A percentile compares a stretch with the other conserved stretches of the same genome.
Conservation (phyloP, 2,113 vertebrate species). For the Alethe castanea region DNA sequence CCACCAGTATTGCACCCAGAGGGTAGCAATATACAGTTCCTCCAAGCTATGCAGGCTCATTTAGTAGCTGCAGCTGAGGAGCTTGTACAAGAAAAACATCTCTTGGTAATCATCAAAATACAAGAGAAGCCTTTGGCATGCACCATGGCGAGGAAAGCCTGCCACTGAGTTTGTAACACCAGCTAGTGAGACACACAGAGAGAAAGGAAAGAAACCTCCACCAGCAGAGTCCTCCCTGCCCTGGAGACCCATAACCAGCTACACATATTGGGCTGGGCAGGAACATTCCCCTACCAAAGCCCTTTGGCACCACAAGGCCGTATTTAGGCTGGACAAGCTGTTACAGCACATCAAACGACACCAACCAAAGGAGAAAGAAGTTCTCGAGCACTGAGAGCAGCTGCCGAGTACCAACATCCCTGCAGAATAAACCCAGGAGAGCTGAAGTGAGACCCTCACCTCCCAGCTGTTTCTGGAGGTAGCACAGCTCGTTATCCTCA, state of each 20-base stretch:
- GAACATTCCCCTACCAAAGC: neutral
- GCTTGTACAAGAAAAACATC: neutral
- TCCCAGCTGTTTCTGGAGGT: neutral
- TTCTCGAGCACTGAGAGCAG: rapidly evolving
- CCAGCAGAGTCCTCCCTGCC: neutral
- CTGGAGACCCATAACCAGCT: neutral
- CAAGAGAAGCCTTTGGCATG: neutral
- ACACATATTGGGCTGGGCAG: neutral
- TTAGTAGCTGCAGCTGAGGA: neutral
- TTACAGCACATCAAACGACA: neutral
- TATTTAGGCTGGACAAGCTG: neutral
- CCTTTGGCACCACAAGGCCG: neutral
- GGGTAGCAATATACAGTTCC: neutral
- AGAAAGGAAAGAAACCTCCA: neutral
- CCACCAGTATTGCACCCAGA: neutral
- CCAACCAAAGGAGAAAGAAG: neutral
- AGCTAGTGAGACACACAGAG: neutral
- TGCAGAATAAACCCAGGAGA: neutral
- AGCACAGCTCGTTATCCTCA: neutral
- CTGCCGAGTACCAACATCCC: neutral
- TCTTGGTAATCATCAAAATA: neutral
- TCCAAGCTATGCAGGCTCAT: neutral
- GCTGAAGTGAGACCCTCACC: rapidly evolving
- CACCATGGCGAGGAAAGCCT: neutral
- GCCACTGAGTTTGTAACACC: neutral